phyloP scores from a whole-genome alignment of 2,888 invertebrate genomes.

The Tuberolachnus salignus region DNA sequence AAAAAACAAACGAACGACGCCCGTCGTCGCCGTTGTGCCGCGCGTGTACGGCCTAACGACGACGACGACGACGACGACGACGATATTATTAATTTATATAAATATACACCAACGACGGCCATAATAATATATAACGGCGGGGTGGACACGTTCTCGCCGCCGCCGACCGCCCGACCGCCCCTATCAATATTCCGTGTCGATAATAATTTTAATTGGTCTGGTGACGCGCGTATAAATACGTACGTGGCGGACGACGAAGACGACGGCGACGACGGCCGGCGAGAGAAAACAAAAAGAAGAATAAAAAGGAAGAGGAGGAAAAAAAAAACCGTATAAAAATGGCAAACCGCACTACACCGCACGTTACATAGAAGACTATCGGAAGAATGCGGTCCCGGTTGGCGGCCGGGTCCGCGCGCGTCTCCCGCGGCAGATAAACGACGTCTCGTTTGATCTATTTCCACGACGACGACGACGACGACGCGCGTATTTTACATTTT shows the following conservation, averaged over 20 bases:
- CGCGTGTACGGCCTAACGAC: too few relatives aligned
- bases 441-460: slow-evolving; percentile 53
- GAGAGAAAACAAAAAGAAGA: too few relatives aligned
- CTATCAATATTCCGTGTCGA: slow-evolving; percentile 4
- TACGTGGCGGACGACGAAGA: background rate
- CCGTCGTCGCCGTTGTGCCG: too few relatives aligned
- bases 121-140: background rate
- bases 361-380: background rate
- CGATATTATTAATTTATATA: too few relatives aligned
- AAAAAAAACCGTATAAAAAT: too few relatives aligned
- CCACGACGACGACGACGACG: slow-evolving; percentile 1
- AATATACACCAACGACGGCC: too few relatives aligned
- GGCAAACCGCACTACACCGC: slow-evolving; percentile 29
- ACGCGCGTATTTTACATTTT: background rate
- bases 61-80: too few relatives aligned
- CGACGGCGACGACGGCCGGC: background rate
- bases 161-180: background rate
- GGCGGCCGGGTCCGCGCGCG: slow-evolving; percentile 47
- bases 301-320: too few relatives aligned
- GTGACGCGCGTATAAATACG: background rate
- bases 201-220: slow-evolving; percentile 37
- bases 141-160: background rate
- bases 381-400: slow-evolving; percentile 55
- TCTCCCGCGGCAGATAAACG: slow-evolving; percentile 41
- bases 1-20: too few relatives aligned